Conservation (phyloP, 2,888 invertebrate species). For the Rhamnusium bicolor region DNA sequence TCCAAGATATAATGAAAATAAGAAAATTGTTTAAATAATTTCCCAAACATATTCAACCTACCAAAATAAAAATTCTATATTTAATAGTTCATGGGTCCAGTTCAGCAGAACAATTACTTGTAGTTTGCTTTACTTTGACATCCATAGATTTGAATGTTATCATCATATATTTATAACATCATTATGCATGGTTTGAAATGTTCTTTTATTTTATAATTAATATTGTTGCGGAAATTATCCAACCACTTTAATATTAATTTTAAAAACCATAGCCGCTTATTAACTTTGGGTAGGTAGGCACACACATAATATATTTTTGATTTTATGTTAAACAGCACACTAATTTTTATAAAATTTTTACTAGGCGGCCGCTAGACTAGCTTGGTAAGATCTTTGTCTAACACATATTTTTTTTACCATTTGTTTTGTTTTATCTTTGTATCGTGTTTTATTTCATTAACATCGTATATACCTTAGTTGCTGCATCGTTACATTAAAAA, state of each 20-base stretch:
- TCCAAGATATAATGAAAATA: no score
- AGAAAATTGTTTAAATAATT: no score
- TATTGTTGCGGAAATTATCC: conserved; percentile 27
- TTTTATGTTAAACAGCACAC: conserved; percentile 57
- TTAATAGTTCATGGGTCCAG: no score
- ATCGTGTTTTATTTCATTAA: conserved; percentile 13
- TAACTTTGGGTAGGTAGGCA: conserved; percentile 27
- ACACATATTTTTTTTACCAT: conserved; percentile 50
- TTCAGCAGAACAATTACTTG: no score
- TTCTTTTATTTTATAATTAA: not conserved
- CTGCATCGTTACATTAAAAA: conserved; percentile 16
- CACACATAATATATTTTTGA: conserved; percentile 25
- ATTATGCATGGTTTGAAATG: not conserved
- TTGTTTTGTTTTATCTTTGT: not conserved
- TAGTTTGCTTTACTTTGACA: no score
- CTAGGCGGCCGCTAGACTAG: conserved; percentile 71
- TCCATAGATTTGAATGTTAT: not conserved
- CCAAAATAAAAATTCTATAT: no score
- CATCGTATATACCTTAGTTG: conserved; percentile 22
- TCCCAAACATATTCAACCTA: no score
- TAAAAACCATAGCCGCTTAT: conserved; percentile 14
- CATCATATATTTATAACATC: not conserved
- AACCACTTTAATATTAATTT: not conserved
- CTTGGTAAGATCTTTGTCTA: conserved; percentile 70
- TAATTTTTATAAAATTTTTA: conserved; percentile 68